A percentile compares a stretch with the other conserved stretches of the same genome.
phyloP scores from a whole-genome alignment of 2,888 invertebrate species.

The Cosmia trapezina region DNA sequence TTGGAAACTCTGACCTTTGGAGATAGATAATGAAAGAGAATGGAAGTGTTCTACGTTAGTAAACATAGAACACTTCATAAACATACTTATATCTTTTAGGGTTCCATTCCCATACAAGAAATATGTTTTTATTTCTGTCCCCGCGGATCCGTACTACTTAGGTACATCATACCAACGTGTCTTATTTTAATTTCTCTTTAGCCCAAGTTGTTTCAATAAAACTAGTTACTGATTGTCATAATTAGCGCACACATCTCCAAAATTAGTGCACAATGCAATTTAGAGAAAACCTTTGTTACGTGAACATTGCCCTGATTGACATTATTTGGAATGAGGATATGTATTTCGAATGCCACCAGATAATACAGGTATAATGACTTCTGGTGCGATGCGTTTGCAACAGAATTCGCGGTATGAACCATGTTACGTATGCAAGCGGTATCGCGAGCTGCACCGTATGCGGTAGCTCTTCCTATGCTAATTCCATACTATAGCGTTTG shows the following conservation, averaged over 20 bases:
- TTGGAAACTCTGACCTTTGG: too few species aligned
- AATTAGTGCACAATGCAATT: background rate
- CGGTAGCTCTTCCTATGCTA: conserved; percentile 80
- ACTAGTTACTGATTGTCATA: conserved; percentile 8
- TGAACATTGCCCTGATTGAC: conserved; percentile 41
- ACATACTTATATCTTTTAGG: too few species aligned
- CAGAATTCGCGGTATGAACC: conserved; percentile 63
- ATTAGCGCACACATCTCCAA: background rate
- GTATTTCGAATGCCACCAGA: conserved; percentile 7
- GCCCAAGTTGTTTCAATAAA: background rate
- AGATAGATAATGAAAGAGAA: too few species aligned
- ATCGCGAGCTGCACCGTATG: conserved; percentile 71
- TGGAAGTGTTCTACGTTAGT: too few species aligned
- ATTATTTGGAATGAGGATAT: conserved; percentile 34
- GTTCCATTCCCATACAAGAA: too few species aligned
- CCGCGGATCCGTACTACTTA: too few species aligned
- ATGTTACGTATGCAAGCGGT: conserved; percentile 82
- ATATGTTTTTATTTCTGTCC: too few species aligned
- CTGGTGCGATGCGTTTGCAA: conserved; percentile 28
- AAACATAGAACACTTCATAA: too few species aligned
- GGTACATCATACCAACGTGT: background rate
- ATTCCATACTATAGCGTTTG: conserved; percentile 80
- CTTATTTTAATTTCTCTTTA: conserved; percentile 11
- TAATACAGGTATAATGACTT: conserved; percentile 33
- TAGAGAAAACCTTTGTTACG: background rate